Percentiles rank a stretch among this genome's conserved stretches.
These are phyloP conservation scores for Carassius auratus DNA, from an alignment of 2,113 vertebrate species.

Conservation along the genomic window DNA sequence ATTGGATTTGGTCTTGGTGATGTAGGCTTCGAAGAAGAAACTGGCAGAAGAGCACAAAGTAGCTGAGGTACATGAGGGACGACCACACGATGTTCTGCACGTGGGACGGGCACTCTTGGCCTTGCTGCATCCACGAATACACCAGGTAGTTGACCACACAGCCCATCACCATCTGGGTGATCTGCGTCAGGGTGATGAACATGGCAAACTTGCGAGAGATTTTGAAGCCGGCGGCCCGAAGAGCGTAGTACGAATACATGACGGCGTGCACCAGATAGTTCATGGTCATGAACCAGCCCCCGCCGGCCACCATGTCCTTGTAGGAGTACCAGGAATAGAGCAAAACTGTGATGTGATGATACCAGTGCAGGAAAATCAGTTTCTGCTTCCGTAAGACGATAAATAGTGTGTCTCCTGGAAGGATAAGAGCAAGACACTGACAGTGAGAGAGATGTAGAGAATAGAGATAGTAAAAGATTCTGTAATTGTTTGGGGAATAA, in stretches of 20 bases:
- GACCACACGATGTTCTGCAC: conserved; percentile 98
- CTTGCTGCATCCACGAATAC: conserved; percentile 97
- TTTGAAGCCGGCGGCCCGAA: conserved; percentile 93
- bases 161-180: conserved; percentile 97
- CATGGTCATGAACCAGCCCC: conserved; percentile 99
- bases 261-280: conserved; percentile 97
- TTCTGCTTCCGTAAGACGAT: conserved; percentile 98
- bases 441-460: neutral
- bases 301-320: conserved; percentile 99
- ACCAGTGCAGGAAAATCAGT: conserved; percentile 99
- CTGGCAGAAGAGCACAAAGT: conserved; percentile 98
- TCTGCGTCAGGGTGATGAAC: conserved; percentile 99
- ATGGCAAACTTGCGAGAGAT: conserved; percentile 96
- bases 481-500: neutral
- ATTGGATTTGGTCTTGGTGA: conserved; percentile 82
- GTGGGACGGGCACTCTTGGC: conserved; percentile 92
- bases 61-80: conserved; percentile 99
- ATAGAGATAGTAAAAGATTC: neutral
- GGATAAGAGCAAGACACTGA: conserved; percentile 1
- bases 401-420: conserved; percentile 95
- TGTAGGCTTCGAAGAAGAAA: conserved; percentile 97
- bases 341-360: conserved; percentile 98
- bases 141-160: conserved; percentile 97
- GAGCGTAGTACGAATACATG: conserved; percentile 98
- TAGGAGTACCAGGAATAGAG: conserved; percentile 99